Percentiles rank a stretch among this genome's conserved stretches.
phyloP scores from a whole-genome alignment of 1,140 invertebrate species.

The Chlorops oryzae region DNA sequence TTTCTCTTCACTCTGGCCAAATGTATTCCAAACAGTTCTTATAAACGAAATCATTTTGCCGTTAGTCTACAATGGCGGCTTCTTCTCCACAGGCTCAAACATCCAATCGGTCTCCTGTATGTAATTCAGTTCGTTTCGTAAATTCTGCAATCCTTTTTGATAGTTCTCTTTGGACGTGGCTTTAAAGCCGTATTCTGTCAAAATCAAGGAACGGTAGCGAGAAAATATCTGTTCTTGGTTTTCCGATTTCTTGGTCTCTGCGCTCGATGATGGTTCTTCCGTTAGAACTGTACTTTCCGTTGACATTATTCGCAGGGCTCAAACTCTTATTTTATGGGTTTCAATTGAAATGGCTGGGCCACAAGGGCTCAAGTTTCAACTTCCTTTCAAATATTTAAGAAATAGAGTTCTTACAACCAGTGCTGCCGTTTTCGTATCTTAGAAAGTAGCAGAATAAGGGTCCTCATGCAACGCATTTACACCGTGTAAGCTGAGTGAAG shows the following conservation, averaged over 20 bases:
- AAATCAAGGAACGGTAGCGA: slow-evolving; percentile 17
- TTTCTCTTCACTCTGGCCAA: slow-evolving; percentile 19
- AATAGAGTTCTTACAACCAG: no score
- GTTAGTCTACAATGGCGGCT: slow-evolving; percentile 14
- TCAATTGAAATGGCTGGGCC: no score
- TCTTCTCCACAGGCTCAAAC: slow-evolving; percentile 52
- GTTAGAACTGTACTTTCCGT: no score
- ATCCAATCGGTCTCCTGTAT: slow-evolving; percentile 64
- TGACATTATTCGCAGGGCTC: no score
- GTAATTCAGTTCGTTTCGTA: slow-evolving; percentile 62
- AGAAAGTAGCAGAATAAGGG: no score
- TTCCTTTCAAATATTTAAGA: no score
- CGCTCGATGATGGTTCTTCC: no score
- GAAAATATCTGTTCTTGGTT: slow-evolving; percentile 23
- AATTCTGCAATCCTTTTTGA: slow-evolving; percentile 56
- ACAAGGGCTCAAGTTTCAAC: no score
- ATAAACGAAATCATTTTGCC: slow-evolving; percentile 9
- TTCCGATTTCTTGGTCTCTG: slow-evolving; percentile 36
- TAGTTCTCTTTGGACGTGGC: slow-evolving; percentile 49
- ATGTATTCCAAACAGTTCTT: background rate
- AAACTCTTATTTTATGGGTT: no score
- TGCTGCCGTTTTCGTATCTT: no score
- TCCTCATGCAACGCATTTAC: no score
- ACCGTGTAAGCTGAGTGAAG: no score
- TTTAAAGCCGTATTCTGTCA: slow-evolving; percentile 19